These are phyloP conservation scores for Megalops cyprinoides DNA, from an alignment of 2,797 vertebrate species.

Conservation along the genomic window DNA sequence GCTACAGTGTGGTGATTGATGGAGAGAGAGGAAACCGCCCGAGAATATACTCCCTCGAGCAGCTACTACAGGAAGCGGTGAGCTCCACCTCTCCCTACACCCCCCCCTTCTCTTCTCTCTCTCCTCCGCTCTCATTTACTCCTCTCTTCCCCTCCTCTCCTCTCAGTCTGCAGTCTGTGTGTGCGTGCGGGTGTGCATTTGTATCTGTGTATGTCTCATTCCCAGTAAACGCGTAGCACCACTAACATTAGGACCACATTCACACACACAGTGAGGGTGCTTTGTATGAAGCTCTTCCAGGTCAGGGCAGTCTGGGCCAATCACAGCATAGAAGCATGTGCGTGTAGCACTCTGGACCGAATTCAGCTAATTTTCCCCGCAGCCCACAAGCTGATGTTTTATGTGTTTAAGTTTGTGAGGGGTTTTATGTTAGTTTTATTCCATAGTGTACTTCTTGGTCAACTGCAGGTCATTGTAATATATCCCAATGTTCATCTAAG, in stretches of 20 bases:
- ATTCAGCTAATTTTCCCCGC: conserved; percentile 14
- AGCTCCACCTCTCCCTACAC: conserved; percentile 53
- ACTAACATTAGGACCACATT: too few relatives aligned
- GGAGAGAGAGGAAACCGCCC: conserved; percentile 92
- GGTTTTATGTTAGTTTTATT: conserved; percentile 30
- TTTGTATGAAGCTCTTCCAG: neutral
- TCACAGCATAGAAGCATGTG: too few relatives aligned
- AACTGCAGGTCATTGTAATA: conserved; percentile 50
- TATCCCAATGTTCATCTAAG: conserved; percentile 52
- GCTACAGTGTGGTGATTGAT: conserved; percentile 94
- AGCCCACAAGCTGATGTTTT: conserved; percentile 40
- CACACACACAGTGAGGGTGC: neutral
- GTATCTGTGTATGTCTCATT: neutral
- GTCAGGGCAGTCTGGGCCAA: neutral
- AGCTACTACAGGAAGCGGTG: conserved; percentile 94
- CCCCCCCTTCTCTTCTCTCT: neutral
- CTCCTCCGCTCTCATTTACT: neutral
- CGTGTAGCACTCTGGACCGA: too few relatives aligned
- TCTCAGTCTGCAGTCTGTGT: conserved; percentile 6
- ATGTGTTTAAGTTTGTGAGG: conserved; percentile 45
- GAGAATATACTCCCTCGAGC: conserved; percentile 91
- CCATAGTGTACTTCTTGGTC: conserved; percentile 47
- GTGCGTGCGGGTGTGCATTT: conserved; percentile 26
- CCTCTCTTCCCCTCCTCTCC: neutral
- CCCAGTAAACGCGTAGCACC: neutral